Base-by-base conservation (phyloP, 2,888 invertebrate genomes). In the Tipula confusa region DNA sequence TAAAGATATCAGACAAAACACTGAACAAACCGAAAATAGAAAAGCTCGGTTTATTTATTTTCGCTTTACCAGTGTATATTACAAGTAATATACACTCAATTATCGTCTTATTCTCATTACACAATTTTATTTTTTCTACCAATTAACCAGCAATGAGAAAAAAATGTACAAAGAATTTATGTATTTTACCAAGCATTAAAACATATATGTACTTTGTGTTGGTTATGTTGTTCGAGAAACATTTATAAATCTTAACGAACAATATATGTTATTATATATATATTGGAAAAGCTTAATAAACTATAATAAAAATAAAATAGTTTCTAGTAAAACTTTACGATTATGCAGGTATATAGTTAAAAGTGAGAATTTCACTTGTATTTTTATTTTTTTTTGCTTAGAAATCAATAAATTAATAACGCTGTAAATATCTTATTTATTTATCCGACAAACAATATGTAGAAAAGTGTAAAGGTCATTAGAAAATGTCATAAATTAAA, bases 31-130 rank as follows among this genome's bases (percentile, higher is more conserved):
- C 64, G 24, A 9, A 64, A 64, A 64, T n/a, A n/a, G n/a, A 31
- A 31, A 64, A 64, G 64, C 64, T 64, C 64, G 24, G n/a, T 64
- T 64, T 64, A 64, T 64, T 64, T 64, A 64, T 24, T 64, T 64
- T 7, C 64, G 24, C 3, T 64, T 7, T 24, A 43, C n/a, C n/a
- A 64, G 24, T 64, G 1, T 24, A 24, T 24, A 9, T n/a, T n/a
- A n/a, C n/a, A n/a, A n/a, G n/a, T n/a, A n/a, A n/a, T 64, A 64
- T 64, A 64, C 64, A 64, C 64, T 64, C 64, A 64, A 64, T 64
- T 64, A 64, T 64, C 64, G 64, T 64, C 64, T 64, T 64, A 64
- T 64, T 64, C 24, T 64, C 24, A 64, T 64, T 64, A 64, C 3
- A 43, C n/a, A 38, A 43, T 64, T 64, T 64, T 64, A 9, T 64